These are phyloP conservation scores for Diglossa cyanea DNA, from an alignment of 2,797 vertebrate genomes.

Conservation along the genomic window DNA sequence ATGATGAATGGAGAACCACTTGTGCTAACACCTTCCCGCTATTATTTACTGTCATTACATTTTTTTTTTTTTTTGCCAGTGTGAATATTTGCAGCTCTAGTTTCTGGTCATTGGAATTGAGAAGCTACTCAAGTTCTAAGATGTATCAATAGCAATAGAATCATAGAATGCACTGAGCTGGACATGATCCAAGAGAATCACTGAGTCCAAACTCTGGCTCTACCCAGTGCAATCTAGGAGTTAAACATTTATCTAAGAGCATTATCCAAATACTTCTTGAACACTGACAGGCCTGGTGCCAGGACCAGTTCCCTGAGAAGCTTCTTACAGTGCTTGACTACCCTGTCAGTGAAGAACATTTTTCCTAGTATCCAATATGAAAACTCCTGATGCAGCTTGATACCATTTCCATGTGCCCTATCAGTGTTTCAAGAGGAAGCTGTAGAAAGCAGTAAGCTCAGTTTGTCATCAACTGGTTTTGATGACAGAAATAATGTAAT, in stretches of 20 bases:
- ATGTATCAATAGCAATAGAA: not conserved
- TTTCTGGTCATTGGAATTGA: not conserved
- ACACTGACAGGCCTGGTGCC: not conserved
- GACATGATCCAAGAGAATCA: not conserved
- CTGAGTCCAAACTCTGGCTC: not conserved
- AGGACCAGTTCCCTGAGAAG: not conserved
- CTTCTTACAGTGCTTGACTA: not conserved
- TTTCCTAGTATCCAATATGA: not conserved
- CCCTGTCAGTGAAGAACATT: not conserved
- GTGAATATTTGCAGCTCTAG: not conserved
- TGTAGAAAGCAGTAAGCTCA: not conserved
- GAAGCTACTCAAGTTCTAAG: not conserved
- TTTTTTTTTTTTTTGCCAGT: not conserved
- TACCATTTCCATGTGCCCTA: not conserved
- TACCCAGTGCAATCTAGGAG: not conserved
- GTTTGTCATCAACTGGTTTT: not conserved
- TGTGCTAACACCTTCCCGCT: not conserved
- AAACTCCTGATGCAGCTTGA: fast-evolving
- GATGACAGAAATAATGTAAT: not conserved
- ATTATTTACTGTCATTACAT: not conserved
- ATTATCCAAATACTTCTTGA: not conserved
- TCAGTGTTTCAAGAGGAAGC: not conserved
- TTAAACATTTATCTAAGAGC: not conserved
- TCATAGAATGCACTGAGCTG: not conserved
- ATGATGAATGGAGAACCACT: not conserved